Base-by-base conservation (phyloP, 2,888 invertebrate species). In the Icerya purchasi region DNA sequence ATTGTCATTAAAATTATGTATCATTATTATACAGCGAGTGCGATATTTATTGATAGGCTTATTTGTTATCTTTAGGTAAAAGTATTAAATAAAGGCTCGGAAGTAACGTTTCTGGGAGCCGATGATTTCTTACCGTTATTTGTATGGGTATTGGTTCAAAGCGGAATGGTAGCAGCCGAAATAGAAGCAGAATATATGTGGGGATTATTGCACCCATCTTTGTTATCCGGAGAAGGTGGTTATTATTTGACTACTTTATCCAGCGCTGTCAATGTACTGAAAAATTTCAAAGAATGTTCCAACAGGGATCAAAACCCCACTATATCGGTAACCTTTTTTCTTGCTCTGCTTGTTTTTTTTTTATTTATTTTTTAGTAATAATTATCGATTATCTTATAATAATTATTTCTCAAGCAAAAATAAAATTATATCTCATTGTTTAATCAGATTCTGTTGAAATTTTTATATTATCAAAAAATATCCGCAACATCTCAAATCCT, bases 141-240 rank as follows among this genome's bases (percentile, higher is more conserved):
- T 56, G 90, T 93, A 59, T 92, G 88, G 82, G 85, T 92, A 10
- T 77, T 96, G 65, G 88, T 92, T 1, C 85, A 88, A 63, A 86
- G 88, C 65, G 86, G 87, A 49, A 82, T 92, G 67, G 84, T 93
- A 5, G 85, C 89, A 25, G 93, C 91, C 1, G 94, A 96, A 74
- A 81, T 94, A 61, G 94, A 96, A 71, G 91, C 92, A 0, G 92
- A 93, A 70, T 87, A 92, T 70, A 96, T 96, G 91, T 92, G 92
- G 77, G 72, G 85, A 2, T 76, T 97, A 50, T 75, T 96, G 49
- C 94, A 94, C 61, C 89, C 90, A 1, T 89, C 91, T 0, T 73
- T 94, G 57, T 76, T 92, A 56, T 86, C 86, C 0, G 93, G 93
- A 2, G 93, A 94, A 70, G 92, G 91, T 0, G 91, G 91, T 2